These are phyloP conservation scores for Acanthurus tractus DNA, from an alignment of 2,797 vertebrate genomes.

Conservation along the genomic window DNA sequence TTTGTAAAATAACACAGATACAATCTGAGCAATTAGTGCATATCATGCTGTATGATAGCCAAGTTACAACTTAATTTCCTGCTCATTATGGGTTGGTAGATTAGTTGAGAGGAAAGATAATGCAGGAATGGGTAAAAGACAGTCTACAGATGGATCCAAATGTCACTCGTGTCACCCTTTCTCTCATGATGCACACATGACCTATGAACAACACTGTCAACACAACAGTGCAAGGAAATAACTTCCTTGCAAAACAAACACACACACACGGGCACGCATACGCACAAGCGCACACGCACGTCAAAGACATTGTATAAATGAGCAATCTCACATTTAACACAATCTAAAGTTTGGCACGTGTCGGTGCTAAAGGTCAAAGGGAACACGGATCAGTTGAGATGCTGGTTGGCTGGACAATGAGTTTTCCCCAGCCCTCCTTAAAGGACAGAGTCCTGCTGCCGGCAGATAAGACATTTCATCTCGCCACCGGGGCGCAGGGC, in stretches of 20 bases:
- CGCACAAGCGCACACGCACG: slow-evolving; percentile 1
- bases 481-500: slow-evolving; percentile 72
- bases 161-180: slow-evolving; percentile 6
- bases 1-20: slow-evolving; percentile 81
- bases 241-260: not conserved
- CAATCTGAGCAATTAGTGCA: slow-evolving; percentile 88
- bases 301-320: slow-evolving; percentile 46
- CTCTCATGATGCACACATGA: slow-evolving; percentile 23
- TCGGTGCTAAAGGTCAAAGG: slow-evolving; percentile 83
- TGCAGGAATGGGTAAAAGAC: slow-evolving; percentile 33
- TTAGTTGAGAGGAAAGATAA: slow-evolving; percentile 59
- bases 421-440: slow-evolving; percentile 77
- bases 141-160: slow-evolving; percentile 22
- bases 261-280: too few relatives aligned
- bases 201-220: slow-evolving; percentile 18
- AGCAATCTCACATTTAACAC: slow-evolving; percentile 63
- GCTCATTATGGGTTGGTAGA: slow-evolving; percentile 83
- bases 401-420: slow-evolving; percentile 84
- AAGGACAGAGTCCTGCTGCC: slow-evolving; percentile 85
- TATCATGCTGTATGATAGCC: slow-evolving; percentile 83
- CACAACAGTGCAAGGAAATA: slow-evolving; percentile 4
- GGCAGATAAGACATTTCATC: slow-evolving; percentile 87
- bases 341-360: slow-evolving; percentile 69
- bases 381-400: slow-evolving; percentile 83
- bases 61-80: slow-evolving; percentile 88